A percentile compares a stretch with the other conserved stretches of the same genome.
Conservation (phyloP, 2,113 vertebrate genomes). For the Kryptolebias marmoratus region DNA sequence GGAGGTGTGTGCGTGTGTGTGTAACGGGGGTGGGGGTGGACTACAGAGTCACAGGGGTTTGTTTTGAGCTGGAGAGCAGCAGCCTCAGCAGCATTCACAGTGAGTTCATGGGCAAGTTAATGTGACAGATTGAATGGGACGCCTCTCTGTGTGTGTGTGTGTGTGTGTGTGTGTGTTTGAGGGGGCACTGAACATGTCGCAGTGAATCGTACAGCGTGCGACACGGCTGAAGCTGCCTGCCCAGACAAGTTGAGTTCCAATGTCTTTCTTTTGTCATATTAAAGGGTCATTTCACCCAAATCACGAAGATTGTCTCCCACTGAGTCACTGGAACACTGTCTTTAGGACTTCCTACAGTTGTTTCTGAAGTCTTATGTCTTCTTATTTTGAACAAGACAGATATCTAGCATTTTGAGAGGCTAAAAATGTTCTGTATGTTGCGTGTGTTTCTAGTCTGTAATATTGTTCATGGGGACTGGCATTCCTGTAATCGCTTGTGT, state of each 20-base stretch:
- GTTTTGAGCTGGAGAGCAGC: not conserved
- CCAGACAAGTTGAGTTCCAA: not conserved
- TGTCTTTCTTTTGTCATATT: not conserved
- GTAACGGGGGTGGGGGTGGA: not conserved
- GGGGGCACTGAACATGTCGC: slow-evolving; percentile 7
- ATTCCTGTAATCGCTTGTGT: not conserved
- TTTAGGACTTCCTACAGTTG: not conserved
- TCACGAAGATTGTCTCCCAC: not conserved
- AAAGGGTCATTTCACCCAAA: slow-evolving; percentile 2
- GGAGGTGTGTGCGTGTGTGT: not conserved
- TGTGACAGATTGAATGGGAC: slow-evolving; percentile 28
- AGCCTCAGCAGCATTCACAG: slow-evolving; percentile 21
- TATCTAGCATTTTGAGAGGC: no score
- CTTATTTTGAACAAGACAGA: no score
- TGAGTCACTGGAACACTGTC: not conserved
- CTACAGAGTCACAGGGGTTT: not conserved
- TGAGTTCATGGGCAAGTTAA: slow-evolving; percentile 2
- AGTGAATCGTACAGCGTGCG: not conserved
- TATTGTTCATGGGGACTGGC: not conserved
- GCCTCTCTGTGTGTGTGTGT: slow-evolving; percentile 11
- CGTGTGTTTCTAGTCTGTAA: not conserved
- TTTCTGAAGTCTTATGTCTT: not conserved
- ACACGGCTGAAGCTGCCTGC: slow-evolving; percentile 2
- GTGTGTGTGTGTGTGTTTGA: not conserved
- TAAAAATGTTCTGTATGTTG: no score